phyloP scores from a whole-genome alignment of 2,888 invertebrate genomes.

The Glyphotaelius pellucidus region DNA sequence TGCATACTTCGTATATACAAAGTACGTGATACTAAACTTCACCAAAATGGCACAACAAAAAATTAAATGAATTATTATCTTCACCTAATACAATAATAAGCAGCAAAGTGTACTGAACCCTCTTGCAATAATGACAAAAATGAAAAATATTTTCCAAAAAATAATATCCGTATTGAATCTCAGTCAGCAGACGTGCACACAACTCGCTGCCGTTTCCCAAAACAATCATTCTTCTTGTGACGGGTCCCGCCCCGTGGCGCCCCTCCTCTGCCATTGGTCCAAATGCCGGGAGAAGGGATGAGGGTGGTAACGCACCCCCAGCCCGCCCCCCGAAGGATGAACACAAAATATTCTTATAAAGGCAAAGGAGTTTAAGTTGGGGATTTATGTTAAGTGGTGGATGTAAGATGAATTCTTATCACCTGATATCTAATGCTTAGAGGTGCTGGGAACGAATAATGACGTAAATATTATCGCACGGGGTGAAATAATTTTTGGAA shows the following conservation, averaged over 20 bases:
- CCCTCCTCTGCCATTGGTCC: constrained; percentile 46
- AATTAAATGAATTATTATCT: too few species aligned
- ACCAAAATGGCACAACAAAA: background rate
- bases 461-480: constrained; percentile 37
- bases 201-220: constrained; percentile 27
- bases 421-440: constrained; percentile 60
- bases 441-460: constrained; percentile 47
- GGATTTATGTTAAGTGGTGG: constrained; percentile 64
- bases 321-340: constrained; percentile 47
- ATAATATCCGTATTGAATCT: background rate
- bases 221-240: constrained; percentile 62
- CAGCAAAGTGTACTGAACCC: background rate
- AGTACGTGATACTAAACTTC: background rate
- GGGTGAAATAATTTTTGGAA: constrained; percentile 1
- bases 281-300: constrained; percentile 36
- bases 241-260: constrained; percentile 56
- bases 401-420: constrained; percentile 66
- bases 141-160: background rate
- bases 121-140: background rate
- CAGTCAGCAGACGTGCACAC: background rate
- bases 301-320: constrained; percentile 57
- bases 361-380: constrained; percentile 56
- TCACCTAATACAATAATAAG: background rate
- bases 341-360: constrained; percentile 58
- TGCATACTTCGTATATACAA: too few species aligned